phyloP scores from a whole-genome alignment of 2,888 invertebrate genomes.

The Sphaerophoria taeniata region DNA sequence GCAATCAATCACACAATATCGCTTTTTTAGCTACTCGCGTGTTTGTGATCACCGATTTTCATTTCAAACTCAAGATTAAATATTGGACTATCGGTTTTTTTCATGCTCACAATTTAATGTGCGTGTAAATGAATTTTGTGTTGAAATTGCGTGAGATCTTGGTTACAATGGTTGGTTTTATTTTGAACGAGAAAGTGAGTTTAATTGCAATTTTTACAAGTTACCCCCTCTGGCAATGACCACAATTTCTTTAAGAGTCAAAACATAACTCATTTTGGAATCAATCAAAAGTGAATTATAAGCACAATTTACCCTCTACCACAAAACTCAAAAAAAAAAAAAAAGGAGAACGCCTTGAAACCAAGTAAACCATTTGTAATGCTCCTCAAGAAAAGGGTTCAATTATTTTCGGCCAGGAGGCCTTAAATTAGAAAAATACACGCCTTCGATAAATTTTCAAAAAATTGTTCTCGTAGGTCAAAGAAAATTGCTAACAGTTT shows the following conservation, averaged over 20 bases:
- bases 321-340: no score
- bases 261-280: not conserved
- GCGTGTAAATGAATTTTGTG: not conserved
- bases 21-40: not conserved
- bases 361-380: not conserved
- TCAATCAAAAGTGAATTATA: no score
- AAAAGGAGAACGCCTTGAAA: not conserved
- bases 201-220: not conserved
- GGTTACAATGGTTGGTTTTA: not conserved
- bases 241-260: not conserved
- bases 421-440: constrained; percentile 6
- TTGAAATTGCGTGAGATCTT: not conserved
- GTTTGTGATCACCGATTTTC: not conserved
- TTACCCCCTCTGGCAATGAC: not conserved
- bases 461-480: no score
- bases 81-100: not conserved
- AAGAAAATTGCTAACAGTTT: no score
- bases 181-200: not conserved
- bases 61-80: not conserved
- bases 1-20: not conserved
- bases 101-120: constrained; percentile 6
- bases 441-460: no score
- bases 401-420: not conserved
- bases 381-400: not conserved
- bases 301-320: no score